Evolutionary conservation across 2,797 vertebrate species (phyloP).

Genomic region (Carapus acus): DNA sequence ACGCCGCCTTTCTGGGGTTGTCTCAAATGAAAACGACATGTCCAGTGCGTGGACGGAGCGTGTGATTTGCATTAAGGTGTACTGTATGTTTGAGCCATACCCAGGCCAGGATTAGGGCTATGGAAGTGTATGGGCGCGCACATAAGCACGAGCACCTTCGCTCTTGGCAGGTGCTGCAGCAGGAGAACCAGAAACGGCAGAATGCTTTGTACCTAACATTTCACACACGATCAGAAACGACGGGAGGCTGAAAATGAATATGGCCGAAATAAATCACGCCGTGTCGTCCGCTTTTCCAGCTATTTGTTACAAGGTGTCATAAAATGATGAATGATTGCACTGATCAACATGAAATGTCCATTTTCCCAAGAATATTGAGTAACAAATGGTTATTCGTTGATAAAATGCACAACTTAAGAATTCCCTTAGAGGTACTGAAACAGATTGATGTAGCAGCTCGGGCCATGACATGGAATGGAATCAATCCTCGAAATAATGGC

Average conservation of each 20-base stretch:
- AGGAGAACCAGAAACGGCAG: conserved; percentile 25
- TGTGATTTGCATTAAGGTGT: conserved; percentile 42
- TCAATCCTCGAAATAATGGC: too few relatives aligned
- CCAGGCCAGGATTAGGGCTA: too few relatives aligned
- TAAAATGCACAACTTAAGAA: background rate
- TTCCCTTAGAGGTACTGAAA: background rate
- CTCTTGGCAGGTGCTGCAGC: conserved; percentile 38
- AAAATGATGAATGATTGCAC: conserved; percentile 36
- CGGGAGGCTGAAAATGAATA: conserved; percentile 41
- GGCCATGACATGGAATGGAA: too few relatives aligned
- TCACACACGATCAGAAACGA: conserved; percentile 43
- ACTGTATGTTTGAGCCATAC: too few relatives aligned
- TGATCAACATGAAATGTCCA: too few relatives aligned
- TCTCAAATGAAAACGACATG: conserved; percentile 43
- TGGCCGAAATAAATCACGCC: conserved; percentile 36
- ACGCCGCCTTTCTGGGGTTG: conserved; percentile 44
- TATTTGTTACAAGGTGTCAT: conserved; percentile 35
- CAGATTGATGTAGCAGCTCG: too few relatives aligned
- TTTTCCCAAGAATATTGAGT: background rate
- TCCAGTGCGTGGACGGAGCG: conserved; percentile 12
- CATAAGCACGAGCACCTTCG: background rate
- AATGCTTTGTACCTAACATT: conserved; percentile 30
- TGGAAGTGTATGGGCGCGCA: conserved; percentile 3
- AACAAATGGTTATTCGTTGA: conserved; percentile 1
- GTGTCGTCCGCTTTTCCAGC: conserved; percentile 27